Percentiles rank a stretch among this genome's conserved stretches.
phyloP scores from a whole-genome alignment of 1,140 invertebrate species.

The Nasonia vitripennis region DNA sequence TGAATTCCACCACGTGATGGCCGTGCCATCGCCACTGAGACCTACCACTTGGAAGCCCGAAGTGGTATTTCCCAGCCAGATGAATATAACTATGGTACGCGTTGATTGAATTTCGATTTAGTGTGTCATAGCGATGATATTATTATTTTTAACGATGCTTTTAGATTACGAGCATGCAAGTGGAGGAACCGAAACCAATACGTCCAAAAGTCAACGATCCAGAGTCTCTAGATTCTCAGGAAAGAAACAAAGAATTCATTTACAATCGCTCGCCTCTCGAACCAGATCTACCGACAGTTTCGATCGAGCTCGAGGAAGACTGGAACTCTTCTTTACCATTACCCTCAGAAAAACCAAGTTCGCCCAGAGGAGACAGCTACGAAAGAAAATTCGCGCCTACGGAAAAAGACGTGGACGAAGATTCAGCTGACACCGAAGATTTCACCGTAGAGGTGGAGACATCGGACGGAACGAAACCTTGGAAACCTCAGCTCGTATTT shows the following conservation, averaged over 20 bases:
- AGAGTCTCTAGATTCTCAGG: neutral
- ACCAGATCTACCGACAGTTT: slow-evolving; percentile 54
- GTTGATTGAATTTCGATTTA: neutral
- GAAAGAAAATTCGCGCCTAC: slow-evolving; percentile 35
- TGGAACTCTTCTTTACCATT: slow-evolving; percentile 41
- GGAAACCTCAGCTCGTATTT: slow-evolving; percentile 65
- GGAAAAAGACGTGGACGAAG: neutral
- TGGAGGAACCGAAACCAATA: neutral
- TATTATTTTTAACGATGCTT: neutral
- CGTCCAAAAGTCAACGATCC: neutral
- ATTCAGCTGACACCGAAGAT: slow-evolving; percentile 49
- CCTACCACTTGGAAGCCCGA: slow-evolving; percentile 31
- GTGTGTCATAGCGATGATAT: no score
- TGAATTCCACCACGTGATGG: neutral
- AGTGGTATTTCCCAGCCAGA: slow-evolving; percentile 4
- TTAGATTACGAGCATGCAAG: neutral
- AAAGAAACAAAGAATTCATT: slow-evolving; percentile 38
- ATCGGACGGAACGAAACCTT: slow-evolving; percentile 56
- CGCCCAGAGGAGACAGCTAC: neutral
- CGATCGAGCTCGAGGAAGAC: slow-evolving; percentile 57
- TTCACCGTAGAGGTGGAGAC: slow-evolving; percentile 57
- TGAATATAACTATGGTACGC: slow-evolving; percentile 44
- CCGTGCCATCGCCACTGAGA: slow-evolving; percentile 3
- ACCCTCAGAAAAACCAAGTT: slow-evolving; percentile 15
- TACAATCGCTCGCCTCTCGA: neutral